Base-by-base conservation (phyloP, 2,113 vertebrate genomes). In the Aldabrachelys gigantea region DNA sequence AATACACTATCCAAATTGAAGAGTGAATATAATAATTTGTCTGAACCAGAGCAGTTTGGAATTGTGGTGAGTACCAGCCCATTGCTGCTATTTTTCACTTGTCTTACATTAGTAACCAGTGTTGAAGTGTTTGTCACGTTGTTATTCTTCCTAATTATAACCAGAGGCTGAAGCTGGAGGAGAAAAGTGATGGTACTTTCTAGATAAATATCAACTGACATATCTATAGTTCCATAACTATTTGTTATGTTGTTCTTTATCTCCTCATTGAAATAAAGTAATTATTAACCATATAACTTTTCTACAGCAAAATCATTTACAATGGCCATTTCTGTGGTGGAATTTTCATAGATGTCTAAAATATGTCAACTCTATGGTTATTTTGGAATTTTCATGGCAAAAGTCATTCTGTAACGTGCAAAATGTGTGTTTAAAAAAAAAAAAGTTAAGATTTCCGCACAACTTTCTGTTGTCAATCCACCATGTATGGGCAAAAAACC, bases 31-130 rank as follows among this genome's bases (percentile, higher is more conserved):
- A 94, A 97, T 88, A 98, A 98, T 97, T 98, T 99, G 84, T 99
- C 99, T 84, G 99, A 99, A 94, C 99, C 99, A 0, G 99, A 99
- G 93, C 99, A 99, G 96, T 99, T 99, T 97, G 99, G 99, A 82
- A 98, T 99, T 95, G 98, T 99, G 99, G 99, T 99, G 94, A 99
- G 99, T 99, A 79, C 88, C 13, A 6, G 9, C 25, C 91, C 85
- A 85, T 84, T 91, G 8, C 50, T 16, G 3, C 3, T 49, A 10
- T 35, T 38, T 16, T 38, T 52, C 53, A 8, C 29, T 57, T 81
- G 75, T 56, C 31, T 25, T 2, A 82, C 7, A 2, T 89, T 85
- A 75, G 12, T 52, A 93, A 83, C 93, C 52, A 22, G 2, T 65
- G 84, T 4, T 84, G 35, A 84, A 89, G 79, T 38, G 85, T 25